phyloP scores from a whole-genome alignment of 2,888 invertebrate genomes.

The Mimumesa dahlbomi region DNA sequence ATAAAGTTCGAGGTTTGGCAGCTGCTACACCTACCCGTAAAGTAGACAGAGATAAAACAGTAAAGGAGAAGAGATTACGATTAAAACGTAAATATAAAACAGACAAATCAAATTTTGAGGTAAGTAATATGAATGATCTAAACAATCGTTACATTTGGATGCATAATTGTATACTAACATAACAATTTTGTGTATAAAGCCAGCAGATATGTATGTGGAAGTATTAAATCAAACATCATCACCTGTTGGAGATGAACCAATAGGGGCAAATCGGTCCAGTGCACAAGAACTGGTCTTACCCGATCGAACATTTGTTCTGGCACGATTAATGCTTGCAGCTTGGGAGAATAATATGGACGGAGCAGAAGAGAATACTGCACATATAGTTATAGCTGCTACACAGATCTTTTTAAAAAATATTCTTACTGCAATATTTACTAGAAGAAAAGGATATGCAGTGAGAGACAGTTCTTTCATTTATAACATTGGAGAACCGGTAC shows the following conservation, averaged over 20 bases:
- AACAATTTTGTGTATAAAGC: constrained; percentile 63
- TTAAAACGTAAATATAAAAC: constrained; percentile 80
- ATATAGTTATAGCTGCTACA: constrained; percentile 90
- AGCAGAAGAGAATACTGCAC: constrained; percentile 91
- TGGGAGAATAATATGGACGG: constrained; percentile 95
- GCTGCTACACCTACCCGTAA: constrained; percentile 78
- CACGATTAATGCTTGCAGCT: constrained; percentile 91
- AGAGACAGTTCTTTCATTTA: constrained; percentile 89
- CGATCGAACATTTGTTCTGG: constrained; percentile 90
- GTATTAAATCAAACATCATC: constrained; percentile 76
- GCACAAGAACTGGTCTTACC: constrained; percentile 91
- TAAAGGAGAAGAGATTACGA: constrained; percentile 73
- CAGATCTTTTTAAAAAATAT: constrained; percentile 92
- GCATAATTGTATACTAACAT: not conserved
- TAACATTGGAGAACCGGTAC: constrained; percentile 89
- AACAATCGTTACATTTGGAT: no score
- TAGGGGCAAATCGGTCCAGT: constrained; percentile 83
- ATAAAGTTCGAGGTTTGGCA: constrained; percentile 85
- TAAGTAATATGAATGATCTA: no score
- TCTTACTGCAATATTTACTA: constrained; percentile 88
- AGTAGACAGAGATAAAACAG: constrained; percentile 80
- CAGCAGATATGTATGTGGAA: constrained; percentile 78
- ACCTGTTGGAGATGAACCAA: constrained; percentile 78
- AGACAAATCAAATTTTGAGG: constrained; percentile 78
- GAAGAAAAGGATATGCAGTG: constrained; percentile 90